A percentile compares a stretch with the other conserved stretches of the same genome.
phyloP scores from a whole-genome alignment of 2,888 invertebrate genomes.

The Drosophila anomelani region DNA sequence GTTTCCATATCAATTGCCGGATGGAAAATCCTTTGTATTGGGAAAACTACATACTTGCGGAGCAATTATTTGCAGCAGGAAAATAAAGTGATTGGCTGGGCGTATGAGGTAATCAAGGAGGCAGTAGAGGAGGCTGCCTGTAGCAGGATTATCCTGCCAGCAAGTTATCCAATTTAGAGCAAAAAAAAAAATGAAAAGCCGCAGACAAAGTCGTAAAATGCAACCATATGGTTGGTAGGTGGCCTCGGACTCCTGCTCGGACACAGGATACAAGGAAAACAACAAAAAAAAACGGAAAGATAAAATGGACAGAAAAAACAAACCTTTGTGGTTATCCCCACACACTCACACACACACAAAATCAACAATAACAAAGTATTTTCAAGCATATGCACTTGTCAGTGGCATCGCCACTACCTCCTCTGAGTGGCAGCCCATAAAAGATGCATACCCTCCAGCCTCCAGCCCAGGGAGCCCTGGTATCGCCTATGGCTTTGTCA shows the following conservation, averaged over 20 bases:
- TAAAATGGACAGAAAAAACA: constrained; percentile 18
- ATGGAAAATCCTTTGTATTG: constrained; percentile 17
- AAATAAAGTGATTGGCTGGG: constrained; percentile 7
- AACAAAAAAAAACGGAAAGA: constrained; percentile 1
- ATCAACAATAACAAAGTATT: constrained; percentile 43
- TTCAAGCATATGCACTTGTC: constrained; percentile 44
- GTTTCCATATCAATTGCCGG: neutral
- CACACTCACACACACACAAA: constrained; percentile 3
- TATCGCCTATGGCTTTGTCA: constrained; percentile 26
- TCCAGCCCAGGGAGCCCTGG: neutral
- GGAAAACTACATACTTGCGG: constrained; percentile 6
- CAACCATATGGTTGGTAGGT: constrained; percentile 36
- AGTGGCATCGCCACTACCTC: constrained; percentile 24
- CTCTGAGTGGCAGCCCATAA: constrained; percentile 42
- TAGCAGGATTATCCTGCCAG: constrained; percentile 12
- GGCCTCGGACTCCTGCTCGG: constrained; percentile 9
- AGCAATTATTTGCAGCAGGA: constrained; percentile 15
- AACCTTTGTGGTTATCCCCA: constrained; percentile 35
- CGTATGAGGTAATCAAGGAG: neutral
- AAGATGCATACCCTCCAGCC: constrained; percentile 19
- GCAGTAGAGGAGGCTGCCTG: neutral
- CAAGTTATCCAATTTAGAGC: constrained; percentile 22
- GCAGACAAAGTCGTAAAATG: constrained; percentile 53
- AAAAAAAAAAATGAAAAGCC: constrained; percentile 32
- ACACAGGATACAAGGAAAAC: neutral